Conservation (phyloP, 2,888 invertebrate species). For the Hyposoter dolosus region DNA sequence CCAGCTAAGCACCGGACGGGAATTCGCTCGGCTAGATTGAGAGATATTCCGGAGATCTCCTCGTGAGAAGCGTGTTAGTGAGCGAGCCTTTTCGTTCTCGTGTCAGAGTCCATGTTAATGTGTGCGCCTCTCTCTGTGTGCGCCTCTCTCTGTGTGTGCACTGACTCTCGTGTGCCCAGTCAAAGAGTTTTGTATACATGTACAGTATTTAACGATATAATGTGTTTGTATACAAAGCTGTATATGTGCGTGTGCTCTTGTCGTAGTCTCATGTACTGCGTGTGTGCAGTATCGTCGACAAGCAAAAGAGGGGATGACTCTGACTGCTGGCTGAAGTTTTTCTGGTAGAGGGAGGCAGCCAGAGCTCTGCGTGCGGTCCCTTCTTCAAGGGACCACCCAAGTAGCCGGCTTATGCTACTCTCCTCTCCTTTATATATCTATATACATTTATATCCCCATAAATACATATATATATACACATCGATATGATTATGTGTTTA, state of each 20-base stretch:
- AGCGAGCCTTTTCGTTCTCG: slow-evolving; percentile 51
- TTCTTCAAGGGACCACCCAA: slow-evolving; percentile 84
- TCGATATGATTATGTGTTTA: slow-evolving; percentile 20
- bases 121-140: slow-evolving; percentile 69
- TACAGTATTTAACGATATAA: slow-evolving; percentile 33
- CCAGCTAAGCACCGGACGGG: slow-evolving; percentile 78
- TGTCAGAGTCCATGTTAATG: slow-evolving; percentile 33
- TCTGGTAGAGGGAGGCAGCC: slow-evolving; percentile 78
- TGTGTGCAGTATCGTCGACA: slow-evolving; percentile 53
- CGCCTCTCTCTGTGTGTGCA: slow-evolving; percentile 69
- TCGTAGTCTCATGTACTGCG: slow-evolving; percentile 52
- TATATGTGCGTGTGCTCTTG: slow-evolving; percentile 71
- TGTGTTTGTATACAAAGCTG: slow-evolving; percentile 24
- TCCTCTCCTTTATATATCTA: slow-evolving; percentile 61
- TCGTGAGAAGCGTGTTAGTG: slow-evolving; percentile 72
- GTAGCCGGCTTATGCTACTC: slow-evolving; percentile 81
- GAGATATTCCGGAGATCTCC: slow-evolving; percentile 82
- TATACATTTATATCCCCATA: slow-evolving; percentile 38
- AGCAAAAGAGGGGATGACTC: slow-evolving; percentile 70
- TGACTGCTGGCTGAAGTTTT: slow-evolving; percentile 77
- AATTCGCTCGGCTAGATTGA: slow-evolving; percentile 83
- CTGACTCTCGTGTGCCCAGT: slow-evolving; percentile 62
- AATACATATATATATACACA: slow-evolving; percentile 13
- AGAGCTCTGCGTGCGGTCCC: slow-evolving; percentile 84
- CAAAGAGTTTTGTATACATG: slow-evolving; percentile 35